Conservation (phyloP, 2,888 invertebrate species). For the Heteropelma amictum region DNA sequence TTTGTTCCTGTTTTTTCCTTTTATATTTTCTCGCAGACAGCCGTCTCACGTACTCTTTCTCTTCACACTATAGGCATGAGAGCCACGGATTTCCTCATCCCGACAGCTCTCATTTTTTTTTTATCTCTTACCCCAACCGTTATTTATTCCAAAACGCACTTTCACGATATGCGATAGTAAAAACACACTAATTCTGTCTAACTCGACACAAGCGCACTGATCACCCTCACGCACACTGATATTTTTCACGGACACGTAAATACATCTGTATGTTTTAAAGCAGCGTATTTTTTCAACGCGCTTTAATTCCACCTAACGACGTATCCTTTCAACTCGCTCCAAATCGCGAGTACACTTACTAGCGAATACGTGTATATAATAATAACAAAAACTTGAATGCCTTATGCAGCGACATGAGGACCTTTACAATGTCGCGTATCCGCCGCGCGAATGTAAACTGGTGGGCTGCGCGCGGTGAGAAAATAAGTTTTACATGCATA, state of each 20-base stretch:
- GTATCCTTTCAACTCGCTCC: slow-evolving; percentile 41
- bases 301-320: background rate
- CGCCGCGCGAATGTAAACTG: slow-evolving; percentile 56
- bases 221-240: slow-evolving; percentile 27
- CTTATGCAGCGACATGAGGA: slow-evolving; percentile 28
- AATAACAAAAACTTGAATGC: slow-evolving; percentile 28
- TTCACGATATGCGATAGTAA: no score
- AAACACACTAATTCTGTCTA: slow-evolving; percentile 28
- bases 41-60: slow-evolving; percentile 4
- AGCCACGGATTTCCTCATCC: slow-evolving; percentile 38
- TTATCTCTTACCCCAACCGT: background rate
- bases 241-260: background rate
- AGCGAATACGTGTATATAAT: slow-evolving; percentile 14
- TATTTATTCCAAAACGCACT: background rate
- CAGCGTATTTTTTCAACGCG: slow-evolving; percentile 4
- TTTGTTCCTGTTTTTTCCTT: slow-evolving; percentile 10
- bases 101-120: slow-evolving; percentile 47
- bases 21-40: background rate
- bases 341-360: slow-evolving; percentile 50
- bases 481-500: slow-evolving; percentile 48
- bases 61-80: slow-evolving; percentile 21
- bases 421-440: slow-evolving; percentile 41
- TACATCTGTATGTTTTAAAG: slow-evolving; percentile 2
- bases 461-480: slow-evolving; percentile 46
- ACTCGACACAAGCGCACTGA: slow-evolving; percentile 35